phyloP scores from a whole-genome alignment of 1,140 invertebrate genomes.

The Philopotamus ludificatus region DNA sequence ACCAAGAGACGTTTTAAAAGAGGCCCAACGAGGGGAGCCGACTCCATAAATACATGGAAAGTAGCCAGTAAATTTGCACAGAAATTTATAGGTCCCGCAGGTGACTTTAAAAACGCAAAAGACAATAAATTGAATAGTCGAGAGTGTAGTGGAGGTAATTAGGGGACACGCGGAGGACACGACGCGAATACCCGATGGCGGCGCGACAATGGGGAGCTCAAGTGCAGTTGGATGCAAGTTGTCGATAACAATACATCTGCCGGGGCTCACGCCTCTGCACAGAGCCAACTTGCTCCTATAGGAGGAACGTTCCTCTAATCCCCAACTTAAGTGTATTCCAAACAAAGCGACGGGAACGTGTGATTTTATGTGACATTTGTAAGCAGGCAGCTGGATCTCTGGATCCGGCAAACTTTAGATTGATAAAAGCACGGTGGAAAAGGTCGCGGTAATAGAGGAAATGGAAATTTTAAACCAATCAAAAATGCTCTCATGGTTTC shows the following conservation, averaged over 20 bases:
- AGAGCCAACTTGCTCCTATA: slow-evolving; percentile 2
- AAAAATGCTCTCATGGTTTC: too few relatives aligned
- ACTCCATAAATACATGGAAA: not conserved
- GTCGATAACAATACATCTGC: slow-evolving; percentile 26
- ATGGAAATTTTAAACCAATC: too few relatives aligned
- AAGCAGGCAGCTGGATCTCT: not conserved
- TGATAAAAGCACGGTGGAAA: too few relatives aligned
- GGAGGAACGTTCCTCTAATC: slow-evolving; percentile 9
- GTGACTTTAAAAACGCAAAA: not conserved
- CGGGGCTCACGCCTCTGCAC: slow-evolving; percentile 1
- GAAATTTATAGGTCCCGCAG: not conserved
- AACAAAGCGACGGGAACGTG: slow-evolving; percentile 10
- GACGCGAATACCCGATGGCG: not conserved
- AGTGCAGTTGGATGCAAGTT: slow-evolving; percentile 6
- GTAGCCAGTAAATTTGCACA: not conserved
- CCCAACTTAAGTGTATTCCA: slow-evolving; percentile 21
- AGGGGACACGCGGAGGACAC: not conserved
- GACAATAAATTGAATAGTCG: slow-evolving; percentile 1
- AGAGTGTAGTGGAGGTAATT: not conserved
- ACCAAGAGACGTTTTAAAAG: not conserved
- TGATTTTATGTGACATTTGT: not conserved
- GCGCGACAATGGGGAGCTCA: not conserved
- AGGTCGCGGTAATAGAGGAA: too few relatives aligned
- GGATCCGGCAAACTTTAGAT: too few relatives aligned
- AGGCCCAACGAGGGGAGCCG: not conserved